These are phyloP conservation scores for Euthynnus affinis DNA, from an alignment of 2,797 vertebrate genomes.

Conservation along the genomic window DNA sequence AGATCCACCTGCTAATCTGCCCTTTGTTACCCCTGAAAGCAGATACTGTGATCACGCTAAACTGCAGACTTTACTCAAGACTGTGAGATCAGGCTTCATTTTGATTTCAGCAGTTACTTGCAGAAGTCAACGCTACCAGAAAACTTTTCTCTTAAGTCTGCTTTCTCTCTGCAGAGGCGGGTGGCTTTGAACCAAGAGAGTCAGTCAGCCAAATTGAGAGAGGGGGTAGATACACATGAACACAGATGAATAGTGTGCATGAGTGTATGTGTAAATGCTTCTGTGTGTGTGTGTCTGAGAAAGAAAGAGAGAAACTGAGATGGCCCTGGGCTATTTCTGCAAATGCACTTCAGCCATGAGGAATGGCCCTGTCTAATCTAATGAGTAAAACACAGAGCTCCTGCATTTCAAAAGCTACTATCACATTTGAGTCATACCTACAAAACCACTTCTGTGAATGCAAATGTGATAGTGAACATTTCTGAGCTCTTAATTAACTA, in stretches of 20 bases:
- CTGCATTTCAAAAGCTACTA: conserved; percentile 13
- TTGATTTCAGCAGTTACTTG: conserved; percentile 21
- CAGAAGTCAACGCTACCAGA: conserved; percentile 36
- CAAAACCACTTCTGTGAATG: not conserved
- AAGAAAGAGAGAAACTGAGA: conserved; percentile 7
- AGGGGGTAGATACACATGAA: not conserved
- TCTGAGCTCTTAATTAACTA: not conserved
- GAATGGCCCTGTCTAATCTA: not conserved
- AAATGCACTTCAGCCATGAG: not conserved
- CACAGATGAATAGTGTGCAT: conserved; percentile 1
- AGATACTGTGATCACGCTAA: conserved; percentile 28
- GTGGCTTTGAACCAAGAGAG: conserved; percentile 48
- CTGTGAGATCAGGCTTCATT: conserved; percentile 19
- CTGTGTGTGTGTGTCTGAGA: conserved; percentile 7
- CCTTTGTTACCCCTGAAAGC: conserved; percentile 1
- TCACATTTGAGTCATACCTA: conserved; percentile 5
- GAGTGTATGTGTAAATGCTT: not conserved
- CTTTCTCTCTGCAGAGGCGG: conserved; percentile 39
- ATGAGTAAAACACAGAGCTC: conserved; percentile 18
- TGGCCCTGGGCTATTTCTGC: conserved; percentile 14
- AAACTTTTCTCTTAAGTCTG: conserved; percentile 40
- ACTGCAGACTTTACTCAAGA: conserved; percentile 27
- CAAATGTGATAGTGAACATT: not conserved
- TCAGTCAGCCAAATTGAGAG: conserved; percentile 40
- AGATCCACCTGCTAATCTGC: conserved; percentile 14